Conservation (phyloP, 2,113 vertebrate genomes). For the Colistium nudipinnis region DNA sequence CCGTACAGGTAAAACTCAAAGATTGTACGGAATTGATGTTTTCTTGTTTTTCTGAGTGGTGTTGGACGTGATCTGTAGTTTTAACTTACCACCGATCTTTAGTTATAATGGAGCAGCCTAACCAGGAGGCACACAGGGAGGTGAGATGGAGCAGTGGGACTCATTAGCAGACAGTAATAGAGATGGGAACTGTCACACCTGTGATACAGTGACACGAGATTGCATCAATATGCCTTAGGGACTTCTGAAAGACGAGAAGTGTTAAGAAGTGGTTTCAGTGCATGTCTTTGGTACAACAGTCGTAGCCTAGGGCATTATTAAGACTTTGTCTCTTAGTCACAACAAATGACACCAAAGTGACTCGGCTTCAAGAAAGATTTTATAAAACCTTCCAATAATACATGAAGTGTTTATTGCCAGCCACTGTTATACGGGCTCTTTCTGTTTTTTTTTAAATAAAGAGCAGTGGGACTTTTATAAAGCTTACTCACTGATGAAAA, state of each 20-base stretch:
- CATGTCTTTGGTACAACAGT: neutral
- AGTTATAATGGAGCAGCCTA: conserved; percentile 19
- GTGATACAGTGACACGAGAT: conserved; percentile 44
- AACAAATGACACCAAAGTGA: neutral
- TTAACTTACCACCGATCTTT: neutral
- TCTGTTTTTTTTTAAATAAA: no score
- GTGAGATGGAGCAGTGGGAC: conserved; percentile 36
- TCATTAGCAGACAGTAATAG: conserved; percentile 52
- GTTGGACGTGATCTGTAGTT: neutral
- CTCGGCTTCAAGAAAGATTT: no score
- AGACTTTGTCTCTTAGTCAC: neutral
- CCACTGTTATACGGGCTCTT: no score
- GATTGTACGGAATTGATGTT: neutral
- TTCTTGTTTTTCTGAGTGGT: neutral
- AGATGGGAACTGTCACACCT: conserved; percentile 43
- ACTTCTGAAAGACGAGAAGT: conserved; percentile 28
- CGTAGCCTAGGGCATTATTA: neutral
- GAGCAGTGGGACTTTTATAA: no score
- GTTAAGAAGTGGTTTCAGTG: conserved; percentile 26
- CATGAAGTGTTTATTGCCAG: no score
- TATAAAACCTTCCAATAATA: no score
- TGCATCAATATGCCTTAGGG: conserved; percentile 55
- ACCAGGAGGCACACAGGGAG: conserved; percentile 24
- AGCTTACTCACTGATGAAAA: no score
- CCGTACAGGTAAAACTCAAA: conserved; percentile 87